Evolutionary conservation across 2,113 vertebrate species (phyloP), one percentile per base, ranked within the genome.

Genomic region (Nothocercus nigrocapillus): DNA sequence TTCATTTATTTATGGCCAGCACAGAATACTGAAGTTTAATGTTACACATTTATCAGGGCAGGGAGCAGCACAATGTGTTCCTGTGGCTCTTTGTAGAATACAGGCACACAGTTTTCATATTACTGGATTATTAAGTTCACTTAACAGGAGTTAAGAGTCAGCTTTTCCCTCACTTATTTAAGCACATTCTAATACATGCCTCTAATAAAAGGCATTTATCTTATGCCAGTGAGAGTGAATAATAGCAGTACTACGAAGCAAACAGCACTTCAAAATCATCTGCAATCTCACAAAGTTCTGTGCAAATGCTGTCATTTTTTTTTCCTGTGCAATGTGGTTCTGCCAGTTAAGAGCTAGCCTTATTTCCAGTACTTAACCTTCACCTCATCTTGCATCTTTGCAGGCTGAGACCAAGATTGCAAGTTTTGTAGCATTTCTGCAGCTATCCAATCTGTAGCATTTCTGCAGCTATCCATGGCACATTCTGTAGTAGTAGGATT

Each of bases 151-250:
- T 16, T 9, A 42, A 66, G 24, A 90, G 63, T 85, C 93, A 80
- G 87, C 70, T 92, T 91, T 59, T 7, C 36, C 21, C n/a, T 67
- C 70, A 44, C 74, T 66, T 85, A 82, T 16, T 92, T 91, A 95
- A 89, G 78, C 38, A 28, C 30, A 85, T 73, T 77, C 85, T 77
- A 79, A 85, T 63, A 94, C 8, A 22, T 49, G 21, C 49, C 49
- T 49, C 22, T 8, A 40, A 91, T 42, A 80, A 85, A 40, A 91
- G 67, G 59, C 32, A 63, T 80, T 93, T 62, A 49, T 82, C 87
- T 91, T 53, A 53, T 8, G 4, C 58, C 87, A 79, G 66, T 77
- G 49, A 90, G 34, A 81, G 47, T 89, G 38, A 24, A 44, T 69
- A 90, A 89, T 6, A 78, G 62, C 0, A 89, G 78, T 58, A 49